phyloP scores from a whole-genome alignment of 2,888 invertebrate genomes.

The Nomada hirtipes region DNA sequence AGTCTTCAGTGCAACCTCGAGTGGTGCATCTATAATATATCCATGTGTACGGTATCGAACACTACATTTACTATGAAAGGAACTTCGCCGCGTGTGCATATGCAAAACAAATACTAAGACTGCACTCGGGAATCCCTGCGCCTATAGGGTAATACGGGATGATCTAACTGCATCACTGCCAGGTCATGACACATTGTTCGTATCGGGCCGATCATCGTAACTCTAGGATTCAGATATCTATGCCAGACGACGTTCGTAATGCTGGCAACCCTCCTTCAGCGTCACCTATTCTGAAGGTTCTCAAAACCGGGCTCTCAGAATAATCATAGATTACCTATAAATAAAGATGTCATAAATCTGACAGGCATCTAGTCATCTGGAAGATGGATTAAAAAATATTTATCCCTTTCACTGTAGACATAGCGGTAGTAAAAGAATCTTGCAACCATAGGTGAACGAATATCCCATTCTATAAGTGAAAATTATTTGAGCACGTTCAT shows the following conservation, averaged over 20 bases:
- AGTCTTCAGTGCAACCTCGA: conserved; percentile 6
- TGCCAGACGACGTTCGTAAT: conserved; percentile 51
- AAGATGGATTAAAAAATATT: no score
- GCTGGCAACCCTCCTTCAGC: conserved; percentile 40
- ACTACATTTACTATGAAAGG: conserved; percentile 15
- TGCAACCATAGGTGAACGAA: no score
- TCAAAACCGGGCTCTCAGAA: conserved; percentile 20
- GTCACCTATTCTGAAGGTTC: conserved; percentile 39
- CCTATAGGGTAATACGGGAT: conserved; percentile 57
- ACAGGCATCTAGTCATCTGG: no score
- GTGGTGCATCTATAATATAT: neutral
- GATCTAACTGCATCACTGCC: conserved; percentile 63
- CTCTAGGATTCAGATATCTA: conserved; percentile 51
- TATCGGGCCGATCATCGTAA: conserved; percentile 61
- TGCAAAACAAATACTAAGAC: conserved; percentile 44
- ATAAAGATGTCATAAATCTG: no score
- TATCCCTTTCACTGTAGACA: no score
- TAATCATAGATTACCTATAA: no score
- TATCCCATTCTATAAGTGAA: neutral
- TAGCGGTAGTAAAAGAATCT: no score
- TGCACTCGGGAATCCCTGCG: conserved; percentile 51
- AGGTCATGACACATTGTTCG: conserved; percentile 60
- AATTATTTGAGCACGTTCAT: neutral
- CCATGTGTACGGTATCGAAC: neutral
- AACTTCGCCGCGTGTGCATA: conserved; percentile 10